Percentiles rank a stretch among this genome's conserved stretches.
Conservation (phyloP, 1,140 invertebrate genomes). For the Zaprionus vittiger region DNA sequence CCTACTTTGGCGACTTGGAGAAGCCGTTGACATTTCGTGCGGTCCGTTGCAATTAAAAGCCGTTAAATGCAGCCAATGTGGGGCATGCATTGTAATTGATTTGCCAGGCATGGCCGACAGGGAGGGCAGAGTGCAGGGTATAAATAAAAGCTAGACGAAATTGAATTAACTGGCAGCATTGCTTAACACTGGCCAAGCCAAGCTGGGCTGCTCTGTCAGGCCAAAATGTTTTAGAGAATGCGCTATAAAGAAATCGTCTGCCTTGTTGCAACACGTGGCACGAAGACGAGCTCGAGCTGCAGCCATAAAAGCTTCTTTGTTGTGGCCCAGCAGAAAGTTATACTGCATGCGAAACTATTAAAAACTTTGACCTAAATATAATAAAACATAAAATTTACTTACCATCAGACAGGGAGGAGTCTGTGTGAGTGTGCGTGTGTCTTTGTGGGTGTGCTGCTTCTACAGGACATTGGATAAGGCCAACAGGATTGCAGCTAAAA, state of each 20-base stretch:
- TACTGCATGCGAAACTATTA: conserved; percentile 71
- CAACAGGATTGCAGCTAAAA: conserved; percentile 16
- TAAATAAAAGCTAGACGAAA: conserved; percentile 57
- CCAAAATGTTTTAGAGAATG: conserved; percentile 52
- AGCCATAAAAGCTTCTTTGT: conserved; percentile 50
- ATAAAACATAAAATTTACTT: conserved; percentile 76
- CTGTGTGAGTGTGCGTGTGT: not conserved
- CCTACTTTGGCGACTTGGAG: not conserved
- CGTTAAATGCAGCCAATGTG: conserved; percentile 59
- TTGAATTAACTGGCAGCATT: conserved; percentile 59
- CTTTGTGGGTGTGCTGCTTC: not conserved
- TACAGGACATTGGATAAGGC: conserved; percentile 10
- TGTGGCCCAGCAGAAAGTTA: conserved; percentile 38
- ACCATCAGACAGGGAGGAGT: conserved; percentile 20
- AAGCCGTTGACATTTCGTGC: conserved; percentile 75
- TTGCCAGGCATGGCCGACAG: conserved; percentile 47
- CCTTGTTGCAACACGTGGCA: conserved; percentile 11
- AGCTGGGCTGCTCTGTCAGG: not conserved
- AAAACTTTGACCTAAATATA: conserved; percentile 80
- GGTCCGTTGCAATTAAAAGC: conserved; percentile 72
- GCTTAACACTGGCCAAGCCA: conserved; percentile 7
- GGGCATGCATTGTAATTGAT: conserved; percentile 66
- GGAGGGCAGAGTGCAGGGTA: not conserved
- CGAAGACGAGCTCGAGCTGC: not conserved
- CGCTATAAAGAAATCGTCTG: conserved; percentile 61